Conservation (phyloP, 1,140 invertebrate genomes). For the Asobara japonica region DNA sequence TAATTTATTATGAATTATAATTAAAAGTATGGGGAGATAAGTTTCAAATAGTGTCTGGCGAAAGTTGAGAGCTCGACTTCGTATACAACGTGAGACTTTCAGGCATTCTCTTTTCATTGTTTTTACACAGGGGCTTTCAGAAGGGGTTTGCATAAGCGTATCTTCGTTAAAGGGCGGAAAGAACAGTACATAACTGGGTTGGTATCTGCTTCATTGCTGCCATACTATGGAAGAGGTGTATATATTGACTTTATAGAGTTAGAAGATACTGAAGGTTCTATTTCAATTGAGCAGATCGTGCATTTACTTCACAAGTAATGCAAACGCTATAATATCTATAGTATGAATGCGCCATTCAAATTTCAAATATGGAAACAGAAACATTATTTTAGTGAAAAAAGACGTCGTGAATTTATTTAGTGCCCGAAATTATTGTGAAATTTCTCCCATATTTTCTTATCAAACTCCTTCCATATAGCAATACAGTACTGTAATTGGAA, state of each 20-base stretch:
- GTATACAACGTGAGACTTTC: constrained; percentile 8
- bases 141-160: constrained; percentile 9
- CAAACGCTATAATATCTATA: too few relatives aligned
- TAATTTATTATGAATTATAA: constrained; percentile 10
- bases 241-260: neutral
- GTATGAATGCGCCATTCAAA: too few relatives aligned
- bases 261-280: neutral
- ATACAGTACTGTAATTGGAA: too few relatives aligned
- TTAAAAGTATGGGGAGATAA: neutral
- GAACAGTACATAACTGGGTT: constrained; percentile 4
- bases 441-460: too few relatives aligned
- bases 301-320: too few relatives aligned
- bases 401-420: too few relatives aligned
- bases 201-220: constrained; percentile 5
- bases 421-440: too few relatives aligned
- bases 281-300: too few relatives aligned
- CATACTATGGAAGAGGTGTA: neutral
- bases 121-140: neutral
- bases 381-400: too few relatives aligned
- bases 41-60: neutral
- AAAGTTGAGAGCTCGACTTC: constrained; percentile 1
- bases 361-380: too few relatives aligned
- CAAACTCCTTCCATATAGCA: too few relatives aligned
- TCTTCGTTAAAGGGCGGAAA: neutral
- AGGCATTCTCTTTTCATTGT: constrained; percentile 8